A percentile compares a stretch with the other conserved stretches of the same genome.
These are phyloP conservation scores for Heliconius ismenius DNA, from an alignment of 2,888 invertebrate genomes.

Conservation along the genomic window DNA sequence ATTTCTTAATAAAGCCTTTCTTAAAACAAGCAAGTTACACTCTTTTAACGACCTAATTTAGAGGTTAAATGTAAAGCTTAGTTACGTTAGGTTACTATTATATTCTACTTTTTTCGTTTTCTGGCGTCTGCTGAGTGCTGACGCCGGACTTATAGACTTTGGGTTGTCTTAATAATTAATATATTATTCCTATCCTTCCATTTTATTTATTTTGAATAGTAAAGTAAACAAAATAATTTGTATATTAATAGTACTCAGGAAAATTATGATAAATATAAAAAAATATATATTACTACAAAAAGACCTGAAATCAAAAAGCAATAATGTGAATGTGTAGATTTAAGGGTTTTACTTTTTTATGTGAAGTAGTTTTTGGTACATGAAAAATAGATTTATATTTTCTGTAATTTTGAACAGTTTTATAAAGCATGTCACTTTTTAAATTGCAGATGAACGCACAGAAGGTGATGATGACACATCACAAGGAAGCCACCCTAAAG, in stretches of 20 bases:
- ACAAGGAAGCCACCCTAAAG: conserved; percentile 76
- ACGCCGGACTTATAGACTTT: conserved; percentile 53
- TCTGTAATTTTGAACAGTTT: background rate
- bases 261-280: background rate
- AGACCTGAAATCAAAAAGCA: background rate
- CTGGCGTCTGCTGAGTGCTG: conserved; percentile 58
- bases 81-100: conserved; percentile 66
- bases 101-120: conserved; percentile 62
- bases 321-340: background rate
- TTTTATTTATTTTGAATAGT: background rate
- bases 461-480: conserved; percentile 79
- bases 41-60: conserved; percentile 43
- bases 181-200: background rate
- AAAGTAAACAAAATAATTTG: background rate
- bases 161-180: conserved; percentile 21
- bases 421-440: background rate
- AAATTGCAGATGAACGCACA: conserved; percentile 71
- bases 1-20: conserved; percentile 40
- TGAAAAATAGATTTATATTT: background rate
- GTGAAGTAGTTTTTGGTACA: background rate
- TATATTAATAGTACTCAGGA: background rate
- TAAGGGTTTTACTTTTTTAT: background rate
- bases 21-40: conserved; percentile 37
- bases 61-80: conserved; percentile 51
- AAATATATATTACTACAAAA: background rate